phyloP scores from a whole-genome alignment of 2,888 invertebrate species.

The Drosophila pegasa region DNA sequence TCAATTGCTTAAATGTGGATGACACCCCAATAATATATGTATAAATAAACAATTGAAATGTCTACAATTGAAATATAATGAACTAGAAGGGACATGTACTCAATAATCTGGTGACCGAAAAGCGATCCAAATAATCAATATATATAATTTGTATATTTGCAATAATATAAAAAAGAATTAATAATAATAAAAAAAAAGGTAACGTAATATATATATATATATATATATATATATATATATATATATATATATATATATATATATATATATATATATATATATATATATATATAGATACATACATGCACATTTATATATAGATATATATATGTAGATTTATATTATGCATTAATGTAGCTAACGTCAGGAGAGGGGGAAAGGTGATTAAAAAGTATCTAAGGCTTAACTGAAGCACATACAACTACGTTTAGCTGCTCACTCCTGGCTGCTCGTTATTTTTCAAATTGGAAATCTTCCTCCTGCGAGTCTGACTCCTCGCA shows the following conservation, averaged over 20 bases:
- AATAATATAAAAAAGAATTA: not conserved
- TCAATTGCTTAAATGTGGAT: not conserved
- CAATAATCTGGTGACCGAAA: not conserved
- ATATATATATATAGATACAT: not conserved
- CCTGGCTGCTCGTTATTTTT: constrained; percentile 18
- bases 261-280: constrained; percentile 2
- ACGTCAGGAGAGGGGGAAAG: not conserved
- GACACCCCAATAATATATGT: constrained; percentile 1
- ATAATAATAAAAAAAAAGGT: constrained; percentile 8
- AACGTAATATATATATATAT: constrained; percentile 1
- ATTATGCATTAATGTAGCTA: no score
- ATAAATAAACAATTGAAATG: constrained; percentile 4
- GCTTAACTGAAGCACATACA: constrained; percentile 32
- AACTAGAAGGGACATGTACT: not conserved
- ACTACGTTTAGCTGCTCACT: constrained; percentile 5
- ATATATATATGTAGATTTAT: constrained; percentile 2
- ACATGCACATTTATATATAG: constrained; percentile 6
- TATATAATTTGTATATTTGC: constrained; percentile 13
- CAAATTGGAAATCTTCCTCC: constrained; percentile 32
- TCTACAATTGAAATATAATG: not conserved
- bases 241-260: constrained; percentile 8
- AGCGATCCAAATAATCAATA: not conserved
- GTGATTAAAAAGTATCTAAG: constrained; percentile 11
- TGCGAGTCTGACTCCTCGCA: constrained; percentile 36
- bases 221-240: constrained; percentile 6